Base-by-base conservation (phyloP, 2,888 invertebrate genomes). In the Blastobasis adustella region DNA sequence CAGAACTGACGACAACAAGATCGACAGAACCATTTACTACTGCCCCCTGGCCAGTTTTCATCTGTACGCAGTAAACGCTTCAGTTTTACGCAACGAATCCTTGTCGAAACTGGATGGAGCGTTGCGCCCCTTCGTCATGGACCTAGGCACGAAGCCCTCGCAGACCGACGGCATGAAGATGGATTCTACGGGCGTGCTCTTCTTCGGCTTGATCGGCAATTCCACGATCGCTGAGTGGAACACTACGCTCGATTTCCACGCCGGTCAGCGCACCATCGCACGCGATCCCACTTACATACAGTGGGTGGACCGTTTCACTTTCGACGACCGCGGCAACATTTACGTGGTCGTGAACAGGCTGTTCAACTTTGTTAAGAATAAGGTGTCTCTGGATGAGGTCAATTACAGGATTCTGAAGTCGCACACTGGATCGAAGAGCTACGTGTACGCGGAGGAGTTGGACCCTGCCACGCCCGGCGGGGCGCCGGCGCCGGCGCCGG, bases 161-260 rank as follows among this genome's bases (percentile, higher is more conserved):
- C 93, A 93, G 72, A 91, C 92, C 0, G 93, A 93, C 63, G 94
- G 94, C 0, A 93, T 95, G 93, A 90, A 91, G 55, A 93, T 94
- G 93, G 93, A 94, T 61, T 90, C 92, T 10, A 79, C 83, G 10
- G 94, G 94, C 4, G 73, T 91, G 5, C 82, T 95, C 7, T 94
- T 93, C 78, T 94, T 90, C 72, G 94, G 93, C 45, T 83, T 94
- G 37, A 74, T 94, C 51, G 91, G 91, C 49, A 91, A 92, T 63
- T 92, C 92, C 57, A 92, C 93, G 36, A 90, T 95, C 48, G 91
- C 91, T 9, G 91, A 90, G 76, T 94, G 94, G 93, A 92, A 94
- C 71, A 90, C 91, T 0, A 89, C 86, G 37, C 73, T 82, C 37
- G 82, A 90, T 45, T 91, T 92, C 65, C 84, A 83, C 46, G 80